phyloP scores from a whole-genome alignment of 2,797 vertebrate genomes.

The Enteromius treurensis region DNA sequence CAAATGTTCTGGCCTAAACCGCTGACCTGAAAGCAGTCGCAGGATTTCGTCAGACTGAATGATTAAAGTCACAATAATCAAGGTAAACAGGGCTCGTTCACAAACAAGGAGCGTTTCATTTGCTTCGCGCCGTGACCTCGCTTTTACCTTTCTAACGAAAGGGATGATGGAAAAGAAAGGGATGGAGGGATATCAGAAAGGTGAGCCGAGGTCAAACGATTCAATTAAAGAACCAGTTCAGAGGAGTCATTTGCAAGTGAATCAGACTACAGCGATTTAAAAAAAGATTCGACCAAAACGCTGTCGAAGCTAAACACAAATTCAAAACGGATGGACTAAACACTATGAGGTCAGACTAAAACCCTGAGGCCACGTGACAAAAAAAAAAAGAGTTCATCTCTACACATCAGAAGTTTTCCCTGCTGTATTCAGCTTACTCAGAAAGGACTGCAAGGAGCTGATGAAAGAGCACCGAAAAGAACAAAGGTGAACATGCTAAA shows the following conservation, averaged over 20 bases:
- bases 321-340: conserved; percentile 11
- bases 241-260: background rate
- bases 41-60: conserved; percentile 15
- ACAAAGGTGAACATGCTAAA: conserved; percentile 2
- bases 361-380: background rate
- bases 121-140: conserved; percentile 15
- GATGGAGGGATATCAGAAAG: conserved; percentile 8
- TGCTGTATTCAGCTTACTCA: background rate
- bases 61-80: conserved; percentile 46
- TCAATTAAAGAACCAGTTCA: background rate
- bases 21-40: conserved; percentile 7
- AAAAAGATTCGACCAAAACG: background rate
- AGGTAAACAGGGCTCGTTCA: conserved; percentile 43
- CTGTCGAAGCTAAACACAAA: background rate
- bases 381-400: conserved; percentile 7
- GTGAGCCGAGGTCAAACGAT: background rate
- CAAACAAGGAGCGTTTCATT: conserved; percentile 18
- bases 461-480: conserved; percentile 9
- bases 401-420: conserved; percentile 5
- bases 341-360: background rate
- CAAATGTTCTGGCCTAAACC: conserved; percentile 32
- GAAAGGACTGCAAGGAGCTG: background rate
- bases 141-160: conserved; percentile 21
- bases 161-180: conserved; percentile 1
- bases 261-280: background rate